These are phyloP conservation scores for Bombus pascuorum DNA, from an alignment of 1,140 invertebrate genomes.

Conservation along the genomic window DNA sequence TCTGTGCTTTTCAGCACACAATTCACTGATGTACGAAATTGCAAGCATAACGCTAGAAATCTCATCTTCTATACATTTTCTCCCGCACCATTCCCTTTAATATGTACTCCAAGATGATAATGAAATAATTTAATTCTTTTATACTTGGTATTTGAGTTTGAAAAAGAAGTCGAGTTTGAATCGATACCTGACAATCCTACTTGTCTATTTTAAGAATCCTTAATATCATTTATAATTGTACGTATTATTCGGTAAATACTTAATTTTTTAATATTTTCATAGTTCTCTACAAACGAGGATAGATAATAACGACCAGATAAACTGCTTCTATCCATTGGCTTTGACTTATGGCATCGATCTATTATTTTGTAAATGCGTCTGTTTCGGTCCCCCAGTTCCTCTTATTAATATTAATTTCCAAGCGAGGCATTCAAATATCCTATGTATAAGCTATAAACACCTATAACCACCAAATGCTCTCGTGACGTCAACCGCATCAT, in stretches of 20 bases:
- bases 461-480: no score
- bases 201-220: neutral
- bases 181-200: no score
- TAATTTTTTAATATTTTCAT: neutral
- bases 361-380: no score
- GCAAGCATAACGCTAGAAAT: neutral
- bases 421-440: no score
- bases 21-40: neutral
- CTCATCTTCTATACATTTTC: no score
- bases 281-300: no score
- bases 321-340: neutral
- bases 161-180: neutral
- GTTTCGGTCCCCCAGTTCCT: no score
- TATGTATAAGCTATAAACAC: no score
- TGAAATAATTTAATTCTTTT: neutral
- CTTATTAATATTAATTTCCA: no score
- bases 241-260: neutral
- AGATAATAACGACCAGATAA: neutral
- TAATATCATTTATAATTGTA: neutral
- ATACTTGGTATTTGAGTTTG: neutral
- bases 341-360: no score
- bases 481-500: no score
- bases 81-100: neutral
- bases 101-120: neutral
- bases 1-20: neutral